Evolutionary conservation across 2,888 invertebrate genomes (phyloP).

Genomic region (Drosophila lacicola): DNA sequence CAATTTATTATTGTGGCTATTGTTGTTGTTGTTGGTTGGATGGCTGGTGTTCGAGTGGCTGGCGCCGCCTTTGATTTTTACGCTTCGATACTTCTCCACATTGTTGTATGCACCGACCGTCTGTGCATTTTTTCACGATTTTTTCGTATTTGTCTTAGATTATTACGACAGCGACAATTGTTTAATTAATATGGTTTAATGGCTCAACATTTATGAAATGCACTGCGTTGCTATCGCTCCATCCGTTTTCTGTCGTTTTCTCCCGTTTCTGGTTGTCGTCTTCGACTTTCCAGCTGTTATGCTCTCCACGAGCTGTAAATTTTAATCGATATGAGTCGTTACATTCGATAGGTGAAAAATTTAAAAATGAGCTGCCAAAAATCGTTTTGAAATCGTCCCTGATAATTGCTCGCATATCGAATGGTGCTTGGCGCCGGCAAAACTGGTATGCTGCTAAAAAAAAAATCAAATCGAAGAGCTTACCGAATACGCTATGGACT

Average conservation of each 20-base stretch:
- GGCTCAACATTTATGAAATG: conserved; percentile 50
- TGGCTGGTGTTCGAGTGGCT: conserved; percentile 45
- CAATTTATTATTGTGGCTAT: conserved; percentile 43
- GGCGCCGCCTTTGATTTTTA: conserved; percentile 69
- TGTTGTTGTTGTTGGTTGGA: conserved; percentile 30
- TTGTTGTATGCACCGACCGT: conserved; percentile 56
- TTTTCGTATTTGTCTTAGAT: conserved; percentile 10
- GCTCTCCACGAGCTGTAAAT: conserved; percentile 20
- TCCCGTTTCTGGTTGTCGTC: conserved; percentile 40
- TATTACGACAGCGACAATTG: conserved; percentile 42
- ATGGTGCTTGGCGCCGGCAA: background rate
- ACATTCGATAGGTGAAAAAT: conserved; percentile 12
- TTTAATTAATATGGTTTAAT: conserved; percentile 39
- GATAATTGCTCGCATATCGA: conserved; percentile 5
- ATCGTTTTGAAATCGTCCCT: conserved; percentile 2
- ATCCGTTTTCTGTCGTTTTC: conserved; percentile 47
- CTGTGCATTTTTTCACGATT: conserved; percentile 60
- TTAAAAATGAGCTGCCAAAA: background rate
- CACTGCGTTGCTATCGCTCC: conserved; percentile 53
- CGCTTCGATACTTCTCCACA: conserved; percentile 70
- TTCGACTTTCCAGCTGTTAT: conserved; percentile 51
- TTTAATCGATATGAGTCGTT: conserved; percentile 20
- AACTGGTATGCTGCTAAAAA: conserved; percentile 10
- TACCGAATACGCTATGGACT: too few relatives aligned
- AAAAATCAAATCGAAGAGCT: too few relatives aligned